phyloP scores from a whole-genome alignment of 2,888 invertebrate genomes.

The Lochmaea capreae region DNA sequence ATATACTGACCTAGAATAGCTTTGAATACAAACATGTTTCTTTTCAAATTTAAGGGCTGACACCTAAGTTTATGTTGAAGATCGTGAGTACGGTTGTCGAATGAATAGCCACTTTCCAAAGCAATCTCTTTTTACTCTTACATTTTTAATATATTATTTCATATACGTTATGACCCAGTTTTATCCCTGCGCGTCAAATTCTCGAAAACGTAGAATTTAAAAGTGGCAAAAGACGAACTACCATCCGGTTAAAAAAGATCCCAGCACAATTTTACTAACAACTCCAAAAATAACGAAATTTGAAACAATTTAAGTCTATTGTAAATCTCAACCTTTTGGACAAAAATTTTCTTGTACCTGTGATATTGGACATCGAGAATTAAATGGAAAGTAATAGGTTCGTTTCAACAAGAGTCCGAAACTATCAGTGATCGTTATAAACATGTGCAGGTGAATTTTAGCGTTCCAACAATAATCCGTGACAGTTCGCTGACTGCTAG shows the following conservation, averaged over 20 bases:
- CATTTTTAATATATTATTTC: not conserved
- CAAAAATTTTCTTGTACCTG: too few relatives aligned
- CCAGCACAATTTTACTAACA: too few relatives aligned
- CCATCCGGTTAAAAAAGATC: not conserved
- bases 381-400: too few relatives aligned
- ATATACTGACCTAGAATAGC: not conserved
- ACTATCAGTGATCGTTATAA: too few relatives aligned
- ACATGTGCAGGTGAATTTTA: too few relatives aligned
- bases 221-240: not conserved
- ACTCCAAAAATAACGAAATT: too few relatives aligned
- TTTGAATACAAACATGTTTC: not conserved
- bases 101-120: conserved; percentile 2
- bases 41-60: not conserved
- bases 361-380: too few relatives aligned
- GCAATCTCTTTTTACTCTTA: not conserved
- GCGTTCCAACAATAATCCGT: too few relatives aligned
- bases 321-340: too few relatives aligned
- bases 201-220: not conserved
- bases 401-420: too few relatives aligned
- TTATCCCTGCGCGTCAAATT: not conserved
- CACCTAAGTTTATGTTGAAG: not conserved
- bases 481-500: too few relatives aligned
- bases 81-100: not conserved
- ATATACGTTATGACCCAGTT: not conserved
- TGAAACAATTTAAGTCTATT: too few relatives aligned